These are phyloP conservation scores for Karalla daura DNA, from an alignment of 2,797 vertebrate genomes.

Conservation along the genomic window DNA sequence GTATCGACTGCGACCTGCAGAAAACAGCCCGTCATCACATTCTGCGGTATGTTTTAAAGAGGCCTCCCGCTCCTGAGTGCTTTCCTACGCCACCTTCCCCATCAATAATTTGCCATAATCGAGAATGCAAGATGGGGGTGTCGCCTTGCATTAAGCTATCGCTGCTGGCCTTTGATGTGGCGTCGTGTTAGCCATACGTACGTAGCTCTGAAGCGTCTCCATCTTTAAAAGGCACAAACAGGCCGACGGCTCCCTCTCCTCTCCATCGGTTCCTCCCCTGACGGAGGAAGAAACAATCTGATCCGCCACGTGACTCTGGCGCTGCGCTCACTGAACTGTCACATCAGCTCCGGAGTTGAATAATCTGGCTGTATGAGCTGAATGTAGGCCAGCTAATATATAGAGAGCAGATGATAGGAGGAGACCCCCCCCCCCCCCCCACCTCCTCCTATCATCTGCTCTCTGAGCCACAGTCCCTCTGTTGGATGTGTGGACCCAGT, in stretches of 20 bases:
- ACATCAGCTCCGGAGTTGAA: slow-evolving; percentile 28
- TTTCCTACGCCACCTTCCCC: slow-evolving; percentile 24
- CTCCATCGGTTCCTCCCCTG: slow-evolving; percentile 9
- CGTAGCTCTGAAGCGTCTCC: not conserved
- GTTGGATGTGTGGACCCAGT: not conserved
- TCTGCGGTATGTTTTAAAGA: slow-evolving; percentile 13
- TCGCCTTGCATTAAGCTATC: not conserved
- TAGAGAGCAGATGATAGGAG: not conserved
- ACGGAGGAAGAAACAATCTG: slow-evolving; percentile 24
- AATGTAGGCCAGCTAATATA: slow-evolving; percentile 21
- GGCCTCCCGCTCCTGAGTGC: slow-evolving; percentile 32
- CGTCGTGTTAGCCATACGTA: not conserved
- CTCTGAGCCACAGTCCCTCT: not conserved
- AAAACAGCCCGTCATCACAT: slow-evolving; percentile 16
- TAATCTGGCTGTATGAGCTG: slow-evolving; percentile 24
- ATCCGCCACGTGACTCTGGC: slow-evolving; percentile 29
- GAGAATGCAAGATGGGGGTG: slow-evolving; percentile 9
- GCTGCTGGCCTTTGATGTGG: not conserved
- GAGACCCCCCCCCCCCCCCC: no score
- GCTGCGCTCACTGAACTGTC: slow-evolving; percentile 28
- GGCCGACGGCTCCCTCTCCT: not conserved
- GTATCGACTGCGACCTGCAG: not conserved
- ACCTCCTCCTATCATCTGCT: not conserved
- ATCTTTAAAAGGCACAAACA: not conserved
- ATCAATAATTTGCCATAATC: slow-evolving; percentile 59